Evolutionary conservation across 1,140 invertebrate species (phyloP), one percentile per base, ranked within the genome.

Genomic region (Coenobita brevimanus): DNA sequence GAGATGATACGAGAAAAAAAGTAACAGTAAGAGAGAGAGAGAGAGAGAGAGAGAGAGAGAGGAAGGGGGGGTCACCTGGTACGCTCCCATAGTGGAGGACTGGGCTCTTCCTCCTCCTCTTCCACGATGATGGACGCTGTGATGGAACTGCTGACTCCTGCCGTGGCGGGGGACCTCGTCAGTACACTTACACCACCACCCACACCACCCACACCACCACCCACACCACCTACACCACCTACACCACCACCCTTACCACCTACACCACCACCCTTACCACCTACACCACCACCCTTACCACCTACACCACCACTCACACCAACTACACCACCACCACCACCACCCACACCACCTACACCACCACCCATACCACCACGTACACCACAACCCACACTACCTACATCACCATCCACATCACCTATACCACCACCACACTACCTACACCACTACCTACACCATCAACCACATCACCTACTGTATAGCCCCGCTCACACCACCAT

Each of bases 51-150:
- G 50, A 80, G 43, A 54, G 78, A 46, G 78, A 80, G 50, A 27
- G 78, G 57, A 21, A 54, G n/a, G 64, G 24, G 27, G 43, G 46
- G 24, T 87, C 85, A 87, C 85, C 85, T 87, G 76, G 76, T 54
- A 69, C 85, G 85, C 76, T 87, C 85, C 85, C 85, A 87, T 87
- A 87, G 64, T 87, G 85, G 85, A 87, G 85, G 60, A 67, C 75
- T 80, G 43, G 79, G 76, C 50, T 87, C 85, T 57, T 87, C 85
- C 62, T 87, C 85, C 76, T 87, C 85, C 78, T 87, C 85, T 67
- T 87, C 85, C 85, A 87, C 85, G 85, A 87, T 87, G 85, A 87
- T 81, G 50, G 85, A 87, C 50, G 85, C 85, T 62, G 85, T 87
- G 85, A 87, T 87, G 78, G 76, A 80, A 71, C 85, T 87, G 85